phyloP scores from a whole-genome alignment of 2,113 vertebrate species.

The Hassar affinis region DNA sequence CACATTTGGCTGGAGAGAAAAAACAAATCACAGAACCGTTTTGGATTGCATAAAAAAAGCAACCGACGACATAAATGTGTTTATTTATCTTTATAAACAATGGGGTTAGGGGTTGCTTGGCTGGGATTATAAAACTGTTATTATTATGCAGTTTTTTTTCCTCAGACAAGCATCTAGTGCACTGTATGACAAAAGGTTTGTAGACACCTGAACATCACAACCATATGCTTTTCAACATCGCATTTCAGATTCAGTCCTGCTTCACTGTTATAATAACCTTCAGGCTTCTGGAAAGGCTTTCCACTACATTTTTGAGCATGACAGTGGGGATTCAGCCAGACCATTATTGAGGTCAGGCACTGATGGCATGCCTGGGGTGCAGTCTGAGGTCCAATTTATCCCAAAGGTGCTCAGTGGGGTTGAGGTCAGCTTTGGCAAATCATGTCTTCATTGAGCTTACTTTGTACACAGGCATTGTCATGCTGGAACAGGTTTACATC shows the following conservation, averaged over 20 bases:
- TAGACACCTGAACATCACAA: background rate
- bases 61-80: background rate
- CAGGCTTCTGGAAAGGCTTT: background rate
- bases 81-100: background rate
- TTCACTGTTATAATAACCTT: background rate
- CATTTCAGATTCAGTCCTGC: background rate
- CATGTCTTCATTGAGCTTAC: background rate
- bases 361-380: background rate
- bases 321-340: background rate
- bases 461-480: slow-evolving; percentile 1
- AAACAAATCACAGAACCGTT: background rate
- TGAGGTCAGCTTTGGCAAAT: background rate
- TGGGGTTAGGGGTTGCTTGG: background rate
- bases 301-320: background rate
- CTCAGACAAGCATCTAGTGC: background rate
- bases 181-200: background rate
- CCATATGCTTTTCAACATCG: background rate
- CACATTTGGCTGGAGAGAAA: background rate
- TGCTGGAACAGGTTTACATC: background rate
- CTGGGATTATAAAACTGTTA: too few species aligned
- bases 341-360: background rate
- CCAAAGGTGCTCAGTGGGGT: background rate
- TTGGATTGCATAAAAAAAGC: background rate
- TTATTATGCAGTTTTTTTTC: background rate
- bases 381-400: background rate